A percentile compares a stretch with the other conserved stretches of the same genome.
Conservation (phyloP, 2,888 invertebrate genomes). For the Acronicta aceris region DNA sequence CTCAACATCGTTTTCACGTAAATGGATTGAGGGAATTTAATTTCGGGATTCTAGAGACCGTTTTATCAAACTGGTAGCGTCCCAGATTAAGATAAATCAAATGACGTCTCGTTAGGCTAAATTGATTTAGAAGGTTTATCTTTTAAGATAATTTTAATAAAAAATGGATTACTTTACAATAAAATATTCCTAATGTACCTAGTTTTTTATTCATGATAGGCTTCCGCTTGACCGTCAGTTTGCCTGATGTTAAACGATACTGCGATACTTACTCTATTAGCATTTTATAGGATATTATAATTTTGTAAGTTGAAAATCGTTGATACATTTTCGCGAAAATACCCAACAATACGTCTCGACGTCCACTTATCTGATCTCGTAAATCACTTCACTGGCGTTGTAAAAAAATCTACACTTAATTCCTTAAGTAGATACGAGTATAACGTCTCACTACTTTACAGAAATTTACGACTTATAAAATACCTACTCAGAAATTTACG, state of each 20-base stretch:
- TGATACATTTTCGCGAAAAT: slow-evolving; percentile 29
- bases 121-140: slow-evolving; percentile 24
- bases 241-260: too few species aligned
- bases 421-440: slow-evolving; percentile 39
- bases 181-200: not conserved
- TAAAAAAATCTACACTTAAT: slow-evolving; percentile 57
- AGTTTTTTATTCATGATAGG: too few species aligned
- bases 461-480: slow-evolving; percentile 58
- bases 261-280: too few species aligned
- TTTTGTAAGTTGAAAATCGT: slow-evolving; percentile 1
- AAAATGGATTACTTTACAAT: slow-evolving; percentile 3
- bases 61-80: slow-evolving; percentile 39
- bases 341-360: slow-evolving; percentile 46
- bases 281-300: not conserved
- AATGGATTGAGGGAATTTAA: slow-evolving; percentile 37
- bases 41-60: slow-evolving; percentile 26
- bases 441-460: slow-evolving; percentile 48
- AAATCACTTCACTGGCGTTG: slow-evolving; percentile 51
- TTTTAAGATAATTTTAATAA: slow-evolving; percentile 11
- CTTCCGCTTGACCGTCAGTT: too few species aligned
- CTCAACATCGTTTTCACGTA: slow-evolving; percentile 13
- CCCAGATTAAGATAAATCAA: slow-evolving; percentile 51
- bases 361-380: slow-evolving; percentile 51
- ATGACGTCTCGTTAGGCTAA: slow-evolving; percentile 38
- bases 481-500: slow-evolving; percentile 57